phyloP scores from a whole-genome alignment of 2,113 vertebrate genomes.

The Catharus bicknelli region DNA sequence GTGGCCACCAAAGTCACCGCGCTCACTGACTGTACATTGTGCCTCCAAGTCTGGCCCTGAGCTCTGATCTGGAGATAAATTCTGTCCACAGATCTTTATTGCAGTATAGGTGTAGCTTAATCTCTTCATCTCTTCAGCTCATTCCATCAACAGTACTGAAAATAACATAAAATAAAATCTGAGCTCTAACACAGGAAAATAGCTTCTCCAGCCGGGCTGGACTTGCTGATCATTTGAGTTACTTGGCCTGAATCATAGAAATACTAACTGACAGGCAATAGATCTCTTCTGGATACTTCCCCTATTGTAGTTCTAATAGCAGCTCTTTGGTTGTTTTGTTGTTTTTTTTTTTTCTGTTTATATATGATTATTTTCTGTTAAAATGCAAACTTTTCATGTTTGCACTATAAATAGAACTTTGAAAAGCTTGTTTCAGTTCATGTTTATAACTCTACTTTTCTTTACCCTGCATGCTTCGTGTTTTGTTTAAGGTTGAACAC shows the following conservation, averaged over 20 bases:
- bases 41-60: not conserved
- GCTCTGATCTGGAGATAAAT: not conserved
- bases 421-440: not conserved
- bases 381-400: not conserved
- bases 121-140: conserved; percentile 48
- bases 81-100: not conserved
- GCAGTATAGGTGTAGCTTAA: conserved; percentile 6
- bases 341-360: not conserved
- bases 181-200: not conserved
- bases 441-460: not conserved
- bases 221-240: not conserved
- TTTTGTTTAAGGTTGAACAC: conserved; percentile 41
- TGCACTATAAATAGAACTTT: not conserved
- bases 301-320: not conserved
- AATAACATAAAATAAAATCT: conserved; percentile 35
- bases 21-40: rapidly evolving
- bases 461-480: not conserved
- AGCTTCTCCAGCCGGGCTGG: conserved; percentile 3
- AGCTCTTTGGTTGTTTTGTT: not conserved
- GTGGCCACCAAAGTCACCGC: not conserved
- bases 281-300: not conserved
- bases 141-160: not conserved
- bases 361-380: not conserved
- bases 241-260: not conserved
- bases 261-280: not conserved